These are phyloP conservation scores for Ennomos erosarius DNA, from an alignment of 2,888 invertebrate species.

Conservation along the genomic window DNA sequence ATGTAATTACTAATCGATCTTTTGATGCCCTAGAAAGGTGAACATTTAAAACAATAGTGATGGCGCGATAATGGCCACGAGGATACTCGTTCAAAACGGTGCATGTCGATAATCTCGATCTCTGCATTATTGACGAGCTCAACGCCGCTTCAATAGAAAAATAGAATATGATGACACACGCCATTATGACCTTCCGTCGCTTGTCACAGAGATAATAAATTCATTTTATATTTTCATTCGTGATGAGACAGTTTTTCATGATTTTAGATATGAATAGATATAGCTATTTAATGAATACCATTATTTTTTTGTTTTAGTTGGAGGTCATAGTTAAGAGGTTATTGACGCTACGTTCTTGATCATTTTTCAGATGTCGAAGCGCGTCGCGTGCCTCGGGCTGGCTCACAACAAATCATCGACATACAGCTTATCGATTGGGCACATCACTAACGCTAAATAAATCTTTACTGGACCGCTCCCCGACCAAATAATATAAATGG, in stretches of 20 bases:
- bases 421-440: slow-evolving; percentile 70
- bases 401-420: slow-evolving; percentile 74
- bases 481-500: slow-evolving; percentile 74
- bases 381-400: slow-evolving; percentile 67
- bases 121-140: slow-evolving; percentile 78
- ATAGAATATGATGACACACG: slow-evolving; percentile 81
- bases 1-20: slow-evolving; percentile 66
- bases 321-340: slow-evolving; percentile 39
- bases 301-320: slow-evolving; percentile 24
- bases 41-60: slow-evolving; percentile 76
- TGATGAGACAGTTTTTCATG: slow-evolving; percentile 61
- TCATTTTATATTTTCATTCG: slow-evolving; percentile 66
- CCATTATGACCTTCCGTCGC: slow-evolving; percentile 67
- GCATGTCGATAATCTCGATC: slow-evolving; percentile 80
- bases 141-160: slow-evolving; percentile 69
- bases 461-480: slow-evolving; percentile 65
- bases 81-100: slow-evolving; percentile 68
- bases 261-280: slow-evolving; percentile 59
- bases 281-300: slow-evolving; percentile 41
- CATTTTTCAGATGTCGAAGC: slow-evolving; percentile 49
- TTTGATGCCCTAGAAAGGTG: slow-evolving; percentile 63
- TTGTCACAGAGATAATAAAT: slow-evolving; percentile 70
- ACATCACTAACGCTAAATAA: slow-evolving; percentile 78
- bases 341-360: slow-evolving; percentile 39
- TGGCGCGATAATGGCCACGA: slow-evolving; percentile 67